phyloP scores from a whole-genome alignment of 2,113 vertebrate species.

The Thomomys bottae region DNA sequence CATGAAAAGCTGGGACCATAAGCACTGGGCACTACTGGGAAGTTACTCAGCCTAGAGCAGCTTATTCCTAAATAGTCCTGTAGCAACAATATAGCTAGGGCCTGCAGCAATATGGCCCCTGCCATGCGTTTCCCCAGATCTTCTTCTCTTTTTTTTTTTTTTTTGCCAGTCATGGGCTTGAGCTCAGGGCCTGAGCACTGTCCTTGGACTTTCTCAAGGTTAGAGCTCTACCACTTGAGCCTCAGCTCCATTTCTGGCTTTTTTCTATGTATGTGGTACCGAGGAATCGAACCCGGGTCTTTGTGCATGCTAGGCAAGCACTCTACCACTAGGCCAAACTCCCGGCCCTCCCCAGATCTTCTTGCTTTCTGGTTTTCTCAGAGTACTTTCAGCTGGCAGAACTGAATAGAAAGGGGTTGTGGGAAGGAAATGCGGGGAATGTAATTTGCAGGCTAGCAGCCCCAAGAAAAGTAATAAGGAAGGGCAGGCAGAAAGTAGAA shows the following conservation, averaged over 20 bases:
- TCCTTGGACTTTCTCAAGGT: too few relatives aligned
- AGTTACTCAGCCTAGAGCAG: too few relatives aligned
- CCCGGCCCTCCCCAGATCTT: background rate
- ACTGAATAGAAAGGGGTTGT: background rate
- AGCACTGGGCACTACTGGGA: rapidly evolving
- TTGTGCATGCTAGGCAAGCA: too few relatives aligned
- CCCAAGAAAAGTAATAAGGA: rapidly evolving
- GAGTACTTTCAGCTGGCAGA: background rate
- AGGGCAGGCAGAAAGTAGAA: background rate
- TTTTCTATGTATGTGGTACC: too few relatives aligned
- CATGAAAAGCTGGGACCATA: rapidly evolving
- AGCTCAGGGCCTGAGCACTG: too few relatives aligned
- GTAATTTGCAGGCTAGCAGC: background rate
- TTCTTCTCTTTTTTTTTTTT: too few relatives aligned
- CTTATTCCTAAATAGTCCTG: rapidly evolving
- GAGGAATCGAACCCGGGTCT: too few relatives aligned
- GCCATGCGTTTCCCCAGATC: background rate
- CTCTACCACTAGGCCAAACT: too few relatives aligned
- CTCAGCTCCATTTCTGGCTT: too few relatives aligned
- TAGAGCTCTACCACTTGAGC: too few relatives aligned
- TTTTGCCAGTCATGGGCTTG: too few relatives aligned
- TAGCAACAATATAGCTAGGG: rapidly evolving
- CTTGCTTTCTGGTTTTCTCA: background rate
- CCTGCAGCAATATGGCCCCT: too few relatives aligned
- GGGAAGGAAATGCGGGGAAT: background rate